Conservation (phyloP, 2,888 invertebrate genomes). For the Heliconius charithonia region DNA sequence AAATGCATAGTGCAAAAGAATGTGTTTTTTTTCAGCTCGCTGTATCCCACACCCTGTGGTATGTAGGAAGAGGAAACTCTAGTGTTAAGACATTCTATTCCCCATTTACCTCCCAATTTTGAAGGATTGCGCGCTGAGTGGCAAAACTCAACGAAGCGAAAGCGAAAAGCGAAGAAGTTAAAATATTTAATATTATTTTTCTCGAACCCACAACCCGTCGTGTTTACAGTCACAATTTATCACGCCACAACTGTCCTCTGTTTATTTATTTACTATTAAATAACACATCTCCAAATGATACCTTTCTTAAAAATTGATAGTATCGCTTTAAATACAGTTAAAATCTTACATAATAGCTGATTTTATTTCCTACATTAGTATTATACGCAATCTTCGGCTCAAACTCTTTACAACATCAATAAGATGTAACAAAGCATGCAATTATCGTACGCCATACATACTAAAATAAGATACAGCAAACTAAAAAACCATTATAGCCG, state of each 20-base stretch:
- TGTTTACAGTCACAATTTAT: too few species aligned
- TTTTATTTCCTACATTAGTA: slow-evolving; percentile 1
- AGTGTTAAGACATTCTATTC: too few species aligned
- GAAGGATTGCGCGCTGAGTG: too few species aligned
- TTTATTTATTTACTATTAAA: slow-evolving; percentile 6
- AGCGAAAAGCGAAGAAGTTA: too few species aligned
- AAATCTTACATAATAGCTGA: not conserved
- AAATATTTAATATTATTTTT: too few species aligned
- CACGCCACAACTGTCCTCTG: not conserved
- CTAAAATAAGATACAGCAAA: slow-evolving; percentile 67
- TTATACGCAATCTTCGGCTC: slow-evolving; percentile 32
- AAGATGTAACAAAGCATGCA: slow-evolving; percentile 47
- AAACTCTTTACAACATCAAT: slow-evolving; percentile 40
- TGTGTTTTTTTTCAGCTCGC: too few species aligned
- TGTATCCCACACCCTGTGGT: too few species aligned
- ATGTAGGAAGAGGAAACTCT: too few species aligned
- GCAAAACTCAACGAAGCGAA: too few species aligned
- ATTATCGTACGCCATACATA: slow-evolving; percentile 48
- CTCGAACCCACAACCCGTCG: too few species aligned
- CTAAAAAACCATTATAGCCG: slow-evolving; percentile 74
- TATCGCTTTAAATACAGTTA: not conserved
- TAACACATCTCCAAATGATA: not conserved
- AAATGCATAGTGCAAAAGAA: too few species aligned
- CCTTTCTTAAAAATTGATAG: not conserved
- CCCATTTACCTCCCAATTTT: too few species aligned